A percentile compares a stretch with the other conserved stretches of the same genome.
phyloP scores from a whole-genome alignment of 2,797 vertebrate species.

The Kryptolebias ocellatus region DNA sequence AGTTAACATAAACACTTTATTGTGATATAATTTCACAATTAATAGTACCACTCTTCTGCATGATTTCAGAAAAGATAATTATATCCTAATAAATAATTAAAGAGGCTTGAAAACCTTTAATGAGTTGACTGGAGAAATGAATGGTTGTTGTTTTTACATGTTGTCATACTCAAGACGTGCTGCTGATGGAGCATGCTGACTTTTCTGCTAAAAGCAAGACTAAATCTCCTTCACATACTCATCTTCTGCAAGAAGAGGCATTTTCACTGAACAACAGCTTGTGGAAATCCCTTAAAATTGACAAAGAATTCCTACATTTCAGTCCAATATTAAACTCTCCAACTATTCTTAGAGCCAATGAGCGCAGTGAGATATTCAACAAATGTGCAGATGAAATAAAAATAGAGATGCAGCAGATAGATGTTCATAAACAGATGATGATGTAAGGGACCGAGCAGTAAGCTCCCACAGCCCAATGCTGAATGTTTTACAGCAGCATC shows the following conservation, averaged over 20 bases:
- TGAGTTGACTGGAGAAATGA: conserved; percentile 16
- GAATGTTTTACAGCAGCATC: conserved; percentile 18
- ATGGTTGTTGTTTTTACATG: conserved; percentile 25
- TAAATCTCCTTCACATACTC: conserved; percentile 46
- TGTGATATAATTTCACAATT: no score
- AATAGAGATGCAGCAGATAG: conserved; percentile 41
- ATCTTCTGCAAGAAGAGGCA: conserved; percentile 43
- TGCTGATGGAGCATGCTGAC: conserved; percentile 53
- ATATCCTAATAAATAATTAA: no score
- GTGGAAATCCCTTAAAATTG: conserved; percentile 61
- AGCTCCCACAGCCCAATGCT: conserved; percentile 42
- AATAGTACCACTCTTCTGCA: no score
- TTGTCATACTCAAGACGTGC: conserved; percentile 27
- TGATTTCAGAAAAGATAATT: no score
- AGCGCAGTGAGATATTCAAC: conserved; percentile 4
- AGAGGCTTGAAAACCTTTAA: no score
- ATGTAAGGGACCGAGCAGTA: conserved; percentile 17
- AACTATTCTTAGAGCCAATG: conserved; percentile 11
- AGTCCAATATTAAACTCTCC: conserved; percentile 35
- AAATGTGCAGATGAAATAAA: conserved; percentile 24
- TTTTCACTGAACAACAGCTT: conserved; percentile 54
- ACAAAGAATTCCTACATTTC: conserved; percentile 51
- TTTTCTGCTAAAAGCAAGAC: conserved; percentile 57
- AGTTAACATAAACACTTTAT: not conserved
- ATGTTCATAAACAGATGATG: conserved; percentile 28